A percentile compares a stretch with the other conserved stretches of the same genome.
These are phyloP conservation scores for Coryphaenoides rupestris DNA, from an alignment of 2,113 vertebrate species.

Conservation along the genomic window DNA sequence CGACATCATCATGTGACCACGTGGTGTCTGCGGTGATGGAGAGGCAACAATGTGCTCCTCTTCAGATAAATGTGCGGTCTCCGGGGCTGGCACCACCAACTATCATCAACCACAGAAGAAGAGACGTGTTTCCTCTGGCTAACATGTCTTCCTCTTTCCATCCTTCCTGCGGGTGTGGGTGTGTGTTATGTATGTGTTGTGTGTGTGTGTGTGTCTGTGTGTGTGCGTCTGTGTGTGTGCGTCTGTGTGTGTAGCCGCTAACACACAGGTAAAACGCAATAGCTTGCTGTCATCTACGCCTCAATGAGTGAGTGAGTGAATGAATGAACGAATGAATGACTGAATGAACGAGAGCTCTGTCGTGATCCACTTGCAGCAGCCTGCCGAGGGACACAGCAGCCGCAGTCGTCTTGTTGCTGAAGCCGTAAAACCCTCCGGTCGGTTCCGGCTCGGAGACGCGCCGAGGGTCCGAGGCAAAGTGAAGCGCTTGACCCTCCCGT, in stretches of 20 bases:
- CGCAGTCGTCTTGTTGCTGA: constrained; percentile 23
- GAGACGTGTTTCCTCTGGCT: not conserved
- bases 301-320: too few relatives aligned
- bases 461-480: too few relatives aligned
- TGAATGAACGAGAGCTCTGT: constrained; percentile 8
- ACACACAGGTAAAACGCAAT: constrained; percentile 3
- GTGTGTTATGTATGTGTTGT: too few relatives aligned
- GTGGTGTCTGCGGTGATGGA: constrained; percentile 9
- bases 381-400: constrained; percentile 17
- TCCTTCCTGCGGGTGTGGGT: too few relatives aligned
- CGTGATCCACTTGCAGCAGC: not conserved
- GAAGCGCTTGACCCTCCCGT: too few relatives aligned
- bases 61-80: too few relatives aligned
- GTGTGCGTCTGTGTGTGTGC: too few relatives aligned
- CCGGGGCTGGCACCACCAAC: not conserved
- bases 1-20: constrained; percentile 29
- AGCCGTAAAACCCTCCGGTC: too few relatives aligned
- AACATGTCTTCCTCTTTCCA: not conserved
- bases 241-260: too few relatives aligned
- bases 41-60: not conserved
- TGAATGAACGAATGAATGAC: too few relatives aligned
- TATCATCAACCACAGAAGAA: not conserved
- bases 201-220: too few relatives aligned
- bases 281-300: constrained; percentile 1
- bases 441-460: too few relatives aligned